Conservation (phyloP, 2,797 vertebrate genomes). For the Scyliorhinus canicula region DNA sequence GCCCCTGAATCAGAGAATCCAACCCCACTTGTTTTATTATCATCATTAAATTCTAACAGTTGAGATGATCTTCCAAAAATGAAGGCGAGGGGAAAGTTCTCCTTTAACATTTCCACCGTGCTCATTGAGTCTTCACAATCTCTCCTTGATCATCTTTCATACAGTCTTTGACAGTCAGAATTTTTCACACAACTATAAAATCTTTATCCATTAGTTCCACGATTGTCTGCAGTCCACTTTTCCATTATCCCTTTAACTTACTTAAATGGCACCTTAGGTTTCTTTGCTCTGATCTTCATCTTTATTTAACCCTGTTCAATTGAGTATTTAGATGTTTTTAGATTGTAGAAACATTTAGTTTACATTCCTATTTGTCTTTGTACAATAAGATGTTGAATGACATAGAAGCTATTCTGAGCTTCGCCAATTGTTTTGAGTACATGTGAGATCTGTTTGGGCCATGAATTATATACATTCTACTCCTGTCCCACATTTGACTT, state of each 20-base stretch:
- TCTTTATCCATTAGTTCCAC: not conserved
- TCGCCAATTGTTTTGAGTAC: not conserved
- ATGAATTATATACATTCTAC: not conserved
- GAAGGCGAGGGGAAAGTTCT: not conserved
- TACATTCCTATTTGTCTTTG: not conserved
- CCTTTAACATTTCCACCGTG: not conserved
- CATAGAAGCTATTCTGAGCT: not conserved
- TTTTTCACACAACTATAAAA: not conserved
- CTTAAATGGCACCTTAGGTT: not conserved
- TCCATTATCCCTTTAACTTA: not conserved
- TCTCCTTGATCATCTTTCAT: not conserved
- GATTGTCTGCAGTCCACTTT: not conserved
- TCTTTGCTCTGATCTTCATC: not conserved
- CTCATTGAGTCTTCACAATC: not conserved
- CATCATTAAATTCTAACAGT: not conserved
- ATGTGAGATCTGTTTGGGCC: not conserved
- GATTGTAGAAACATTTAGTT: not conserved
- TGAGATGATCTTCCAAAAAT: not conserved
- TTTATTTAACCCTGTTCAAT: not conserved
- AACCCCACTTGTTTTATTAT: not conserved
- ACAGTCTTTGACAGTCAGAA: not conserved
- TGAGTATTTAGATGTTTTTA: not conserved
- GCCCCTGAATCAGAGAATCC: too few species aligned
- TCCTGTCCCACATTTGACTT: not conserved
- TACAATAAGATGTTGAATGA: not conserved